Conservation (phyloP, 1,140 invertebrate genomes). For the Lycorma delicatula region DNA sequence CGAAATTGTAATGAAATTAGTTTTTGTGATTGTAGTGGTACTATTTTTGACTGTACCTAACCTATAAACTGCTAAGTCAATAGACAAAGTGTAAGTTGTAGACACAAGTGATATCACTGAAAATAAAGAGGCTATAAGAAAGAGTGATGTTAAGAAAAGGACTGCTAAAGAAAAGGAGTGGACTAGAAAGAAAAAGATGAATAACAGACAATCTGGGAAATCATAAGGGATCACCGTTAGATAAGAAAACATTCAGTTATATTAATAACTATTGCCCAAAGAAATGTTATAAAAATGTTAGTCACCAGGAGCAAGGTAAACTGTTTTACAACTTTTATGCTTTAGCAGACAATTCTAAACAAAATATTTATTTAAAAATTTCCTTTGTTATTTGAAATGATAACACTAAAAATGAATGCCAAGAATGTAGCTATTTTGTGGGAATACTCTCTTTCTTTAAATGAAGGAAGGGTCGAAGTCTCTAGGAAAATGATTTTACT, state of each 20-base stretch:
- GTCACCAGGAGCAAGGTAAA: not conserved
- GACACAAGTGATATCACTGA: too few species aligned
- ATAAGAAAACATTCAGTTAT: not conserved
- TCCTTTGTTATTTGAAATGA: not conserved
- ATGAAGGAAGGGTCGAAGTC: slow-evolving; percentile 1
- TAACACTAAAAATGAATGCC: not conserved
- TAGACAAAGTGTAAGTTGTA: too few species aligned
- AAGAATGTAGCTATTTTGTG: not conserved
- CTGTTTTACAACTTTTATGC: not conserved
- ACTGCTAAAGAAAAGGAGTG: too few species aligned
- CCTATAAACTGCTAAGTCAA: too few species aligned
- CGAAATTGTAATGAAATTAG: too few species aligned
- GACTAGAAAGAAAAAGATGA: too few species aligned
- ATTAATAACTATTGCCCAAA: not conserved
- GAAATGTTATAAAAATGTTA: not conserved
- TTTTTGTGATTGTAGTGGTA: too few species aligned
- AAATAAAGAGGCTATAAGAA: too few species aligned
- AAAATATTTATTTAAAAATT: not conserved
- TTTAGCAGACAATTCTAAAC: not conserved
- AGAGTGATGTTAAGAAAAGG: too few species aligned
- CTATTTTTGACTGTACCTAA: too few species aligned
- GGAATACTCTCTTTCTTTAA: not conserved
- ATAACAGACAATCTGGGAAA: too few species aligned
- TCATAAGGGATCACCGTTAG: too few species aligned
- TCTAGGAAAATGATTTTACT: not conserved